These are phyloP conservation scores for Trichogramma pretiosum DNA, from an alignment of 1,140 invertebrate species.

Conservation along the genomic window DNA sequence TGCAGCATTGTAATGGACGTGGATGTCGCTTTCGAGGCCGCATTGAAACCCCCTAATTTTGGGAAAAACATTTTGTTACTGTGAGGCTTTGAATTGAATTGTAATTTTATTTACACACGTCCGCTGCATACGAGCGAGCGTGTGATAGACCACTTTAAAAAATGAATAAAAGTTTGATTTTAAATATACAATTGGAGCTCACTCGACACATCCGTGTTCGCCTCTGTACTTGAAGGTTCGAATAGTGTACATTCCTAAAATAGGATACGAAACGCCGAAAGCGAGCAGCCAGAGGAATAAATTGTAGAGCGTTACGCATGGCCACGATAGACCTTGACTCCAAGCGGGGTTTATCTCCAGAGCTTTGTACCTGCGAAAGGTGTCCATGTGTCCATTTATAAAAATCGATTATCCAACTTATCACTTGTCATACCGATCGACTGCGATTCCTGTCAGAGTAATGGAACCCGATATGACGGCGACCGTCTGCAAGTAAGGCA, in stretches of 20 bases:
- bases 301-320: conserved; percentile 19
- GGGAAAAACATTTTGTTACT: no score
- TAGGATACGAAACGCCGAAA: conserved; percentile 24
- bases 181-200: no score
- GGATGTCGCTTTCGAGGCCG: no score
- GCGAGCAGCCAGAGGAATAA: conserved; percentile 23
- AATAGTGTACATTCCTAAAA: conserved; percentile 25
- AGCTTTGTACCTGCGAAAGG: conserved; percentile 25
- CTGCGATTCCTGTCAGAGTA: conserved; percentile 46
- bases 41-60: no score
- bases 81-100: no score
- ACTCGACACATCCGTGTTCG: no score
- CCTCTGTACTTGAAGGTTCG: conserved; percentile 21
- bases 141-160: no score
- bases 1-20: conserved; percentile 20
- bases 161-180: no score
- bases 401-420: conserved; percentile 3
- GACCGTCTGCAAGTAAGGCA: conserved; percentile 45
- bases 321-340: conserved; percentile 21
- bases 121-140: no score
- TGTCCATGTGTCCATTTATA: no score
- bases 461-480: conserved; percentile 44
- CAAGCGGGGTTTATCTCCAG: conserved; percentile 23
- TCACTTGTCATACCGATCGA: conserved; percentile 46
- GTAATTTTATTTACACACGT: no score